Evolutionary conservation across 2,888 invertebrate genomes (phyloP), one percentile per base, ranked within the genome.

Genomic region (Globia sparganii): DNA sequence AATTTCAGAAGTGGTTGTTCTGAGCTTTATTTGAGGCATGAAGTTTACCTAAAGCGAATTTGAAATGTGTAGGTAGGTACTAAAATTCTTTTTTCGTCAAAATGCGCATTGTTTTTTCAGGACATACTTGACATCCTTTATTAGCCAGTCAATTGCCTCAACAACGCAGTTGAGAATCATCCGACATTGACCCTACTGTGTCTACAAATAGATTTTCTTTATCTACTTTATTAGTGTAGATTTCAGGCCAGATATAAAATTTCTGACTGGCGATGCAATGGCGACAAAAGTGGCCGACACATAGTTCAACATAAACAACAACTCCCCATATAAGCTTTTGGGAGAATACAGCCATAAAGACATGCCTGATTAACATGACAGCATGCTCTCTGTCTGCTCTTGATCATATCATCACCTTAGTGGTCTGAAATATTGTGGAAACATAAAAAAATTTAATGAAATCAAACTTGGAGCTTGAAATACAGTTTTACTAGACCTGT

Each of bases 171-270:
- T 79, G 66, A 79, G 74, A 78, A 86, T 84, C 74, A 71, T 72
- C 73, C 86, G 87, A 89, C 91, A 91, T 90, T 92, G 92, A 89
- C 90, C 88, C 84, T 86, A 78, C 72, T 77, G 70, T 28, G 73
- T 85, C 86, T 86, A 87, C 72, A 92, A 91, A 93, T 93, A 93
- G 90, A 90, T 68, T 64, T 72, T 65, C 77, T 83, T 83, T 86
- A 86, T 87, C 80, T 86, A 61, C 18, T 65, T 56, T 74, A 79
- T 82, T 79, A 81, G 74, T 77, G 65, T 79, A 69, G 74, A 80
- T 81, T 87, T 75, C 65, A 28, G 31, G 61, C 15, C 37, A 83
- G 53, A 34, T 46, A 58, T n/a, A 53, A 18, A n/a, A 40, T 72
- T n/a, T 69, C 25, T 37, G 25, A 56, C 15, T 21, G 9, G 28